A percentile compares a stretch with the other conserved stretches of the same genome.
phyloP scores from a whole-genome alignment of 2,888 invertebrate species.

The Alsophila aescularia region DNA sequence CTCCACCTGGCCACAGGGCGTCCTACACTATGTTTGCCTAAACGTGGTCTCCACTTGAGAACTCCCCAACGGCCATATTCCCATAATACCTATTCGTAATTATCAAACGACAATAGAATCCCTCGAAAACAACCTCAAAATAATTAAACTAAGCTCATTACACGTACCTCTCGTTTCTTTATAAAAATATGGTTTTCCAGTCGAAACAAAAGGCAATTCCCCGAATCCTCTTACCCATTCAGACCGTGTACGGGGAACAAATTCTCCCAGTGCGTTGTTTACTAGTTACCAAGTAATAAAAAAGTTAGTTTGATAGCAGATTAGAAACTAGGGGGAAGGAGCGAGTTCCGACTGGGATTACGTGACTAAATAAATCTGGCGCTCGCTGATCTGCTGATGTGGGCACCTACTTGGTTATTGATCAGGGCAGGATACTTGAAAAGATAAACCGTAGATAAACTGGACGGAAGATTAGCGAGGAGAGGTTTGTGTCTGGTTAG shows the following conservation, averaged over 20 bases:
- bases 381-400: slow-evolving; percentile 39
- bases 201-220: slow-evolving; percentile 32
- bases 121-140: background rate
- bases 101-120: background rate
- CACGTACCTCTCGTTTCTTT: slow-evolving; percentile 11
- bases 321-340: slow-evolving; percentile 67
- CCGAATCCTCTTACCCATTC: slow-evolving; percentile 38
- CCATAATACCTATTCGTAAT: background rate
- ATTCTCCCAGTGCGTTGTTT: slow-evolving; percentile 62
- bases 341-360: slow-evolving; percentile 62
- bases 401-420: slow-evolving; percentile 20
- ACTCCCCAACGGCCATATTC: too few relatives aligned
- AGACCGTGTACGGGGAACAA: slow-evolving; percentile 48
- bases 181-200: slow-evolving; percentile 29
- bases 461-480: slow-evolving; percentile 7
- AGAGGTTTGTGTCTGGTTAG: background rate
- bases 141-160: slow-evolving; percentile 9
- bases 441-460: slow-evolving; percentile 13
- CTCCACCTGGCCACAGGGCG: too few relatives aligned
- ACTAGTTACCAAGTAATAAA: slow-evolving; percentile 76
- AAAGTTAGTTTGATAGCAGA: slow-evolving; percentile 75
- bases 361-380: slow-evolving; percentile 70
- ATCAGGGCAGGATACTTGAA: slow-evolving; percentile 14
- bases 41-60: too few relatives aligned
- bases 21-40: too few relatives aligned